Evolutionary conservation across 2,797 vertebrate species (phyloP), one percentile per base, ranked within the genome.

Genomic region (Sebastes goodei): DNA sequence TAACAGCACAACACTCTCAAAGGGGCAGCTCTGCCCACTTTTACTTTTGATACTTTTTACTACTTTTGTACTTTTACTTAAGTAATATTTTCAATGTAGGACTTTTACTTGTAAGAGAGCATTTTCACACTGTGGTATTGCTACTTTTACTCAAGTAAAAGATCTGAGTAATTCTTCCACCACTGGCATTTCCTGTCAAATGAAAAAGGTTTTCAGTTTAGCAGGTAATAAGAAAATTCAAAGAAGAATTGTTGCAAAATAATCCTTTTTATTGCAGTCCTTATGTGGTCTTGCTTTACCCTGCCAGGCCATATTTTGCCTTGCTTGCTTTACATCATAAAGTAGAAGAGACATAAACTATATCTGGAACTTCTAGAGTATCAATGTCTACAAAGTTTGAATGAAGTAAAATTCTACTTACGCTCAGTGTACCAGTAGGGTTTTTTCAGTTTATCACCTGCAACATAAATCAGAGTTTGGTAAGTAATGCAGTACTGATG

Each of bases 391-490:
- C 17, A 17, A 80, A 65, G 15, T 7, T 61, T 25, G 2, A 56
- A 29, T 10, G 10, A 53, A 52, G 17, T 46, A 42, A 12, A 55
- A 6, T 63, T 7, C n/a, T 46, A 96, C 96, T 96, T 88, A 97
- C 96, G 94, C 78, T 96, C 94, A 9, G 92, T 95, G 89, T 96
- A 97, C 96, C 96, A 97, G 29, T 96, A 96, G 0, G 95, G 95
- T 61, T 93, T 96, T 17, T 86, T 91, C 83, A 96, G 88, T 68
- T 94, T 76, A 61, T 87, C 89, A 84, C 96, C 96, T 97, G 84
- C 55, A 80, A 91, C 52, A 84, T 9, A 71, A 75, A 84, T 29
- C 10, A 74, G 10, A 72, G 20, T 87, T 73, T 17, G 12, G 15
- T 74, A n/a, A 71, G 52, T 81, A 7, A 67, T 15, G 7, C 11